Base-by-base conservation (phyloP, 2,888 invertebrate species). In the Spialia ferax region DNA sequence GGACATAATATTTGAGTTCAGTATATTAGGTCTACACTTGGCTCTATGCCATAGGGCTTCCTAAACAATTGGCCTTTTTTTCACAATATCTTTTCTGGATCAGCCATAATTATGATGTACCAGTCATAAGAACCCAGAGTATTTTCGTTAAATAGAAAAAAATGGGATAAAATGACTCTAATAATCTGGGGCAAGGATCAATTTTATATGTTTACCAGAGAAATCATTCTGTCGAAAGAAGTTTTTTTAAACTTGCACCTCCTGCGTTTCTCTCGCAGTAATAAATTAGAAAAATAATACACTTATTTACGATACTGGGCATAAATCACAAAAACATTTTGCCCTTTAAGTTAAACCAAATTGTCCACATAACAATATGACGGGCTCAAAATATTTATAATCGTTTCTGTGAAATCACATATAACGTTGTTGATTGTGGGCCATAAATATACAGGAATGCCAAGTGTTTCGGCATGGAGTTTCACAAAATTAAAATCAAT, bases 401-500 rank as follows among this genome's bases (percentile, higher is more conserved):
- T 61, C 67, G 67, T 55, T 67, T 67, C 67, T 61, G 61, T 29
- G 67, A 62, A 67, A 67, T 62, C 55, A 61, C 55, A 67, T 61
- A 56, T 62, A 29, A 32, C 55, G 61, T 55, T 48, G 42, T 42
- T 29, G 55, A 20, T 45, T 55, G 54, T 42, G 45, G 67, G 20
- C 67, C 67, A 62, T 67, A 67, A 67, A 68, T 68, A 68, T 38
- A 26, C 48, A 56, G 45, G 67, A 67, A 68, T 68, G 56, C 67
- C 61, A 62, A 62, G 54, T 45, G 61, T 60, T 60, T 26, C 67
- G 15, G 35, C 35, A 23, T 38, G 38, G 62, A 57, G 62, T 63
- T 62, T 68, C 62, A 55, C 62, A 55, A 68, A 68, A 68, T 68
- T 68, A 64, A 67, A 70, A 38, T 26, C 66, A 63, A 69, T 74